phyloP scores from a whole-genome alignment of 2,888 invertebrate genomes.

The Peribatodes rhomboidaria region DNA sequence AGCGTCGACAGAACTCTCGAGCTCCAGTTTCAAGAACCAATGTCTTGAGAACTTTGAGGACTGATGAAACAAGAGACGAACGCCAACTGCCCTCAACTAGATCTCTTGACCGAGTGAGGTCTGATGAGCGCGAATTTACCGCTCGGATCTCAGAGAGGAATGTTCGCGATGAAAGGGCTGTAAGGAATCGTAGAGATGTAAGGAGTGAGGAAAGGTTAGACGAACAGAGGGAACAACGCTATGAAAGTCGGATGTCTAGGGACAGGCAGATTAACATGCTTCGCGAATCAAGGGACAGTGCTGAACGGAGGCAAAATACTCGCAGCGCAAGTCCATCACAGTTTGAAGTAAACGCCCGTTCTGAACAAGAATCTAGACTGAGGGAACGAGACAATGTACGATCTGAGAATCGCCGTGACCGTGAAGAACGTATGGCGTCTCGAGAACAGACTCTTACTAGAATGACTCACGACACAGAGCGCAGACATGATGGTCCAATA shows the following conservation, averaged over 20 bases:
- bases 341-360: conserved; percentile 4
- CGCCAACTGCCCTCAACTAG: conserved; percentile 12
- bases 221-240: conserved; percentile 24
- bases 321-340: conserved; percentile 12
- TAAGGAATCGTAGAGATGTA: conserved; percentile 25
- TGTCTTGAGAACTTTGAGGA: conserved; percentile 2
- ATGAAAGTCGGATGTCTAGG: conserved; percentile 20
- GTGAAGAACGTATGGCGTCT: conserved; percentile 12
- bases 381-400: conserved; percentile 11
- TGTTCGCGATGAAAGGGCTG: conserved; percentile 14
- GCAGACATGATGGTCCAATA: conserved; percentile 5
- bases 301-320: conserved; percentile 21
- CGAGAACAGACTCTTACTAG: conserved; percentile 8
- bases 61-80: conserved; percentile 13
- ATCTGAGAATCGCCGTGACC: conserved; percentile 12
- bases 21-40: conserved; percentile 2
- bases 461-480: conserved; percentile 11
- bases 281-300: conserved; percentile 23
- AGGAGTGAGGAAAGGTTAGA: conserved; percentile 25
- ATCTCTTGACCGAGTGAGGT: conserved; percentile 21
- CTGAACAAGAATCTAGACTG: conserved; percentile 14
- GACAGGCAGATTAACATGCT: conserved; percentile 4
- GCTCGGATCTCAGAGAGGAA: conserved; percentile 21
- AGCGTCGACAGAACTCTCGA: conserved; percentile 4
- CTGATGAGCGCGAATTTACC: conserved; percentile 9